These are phyloP conservation scores for Chelmon rostratus DNA, from an alignment of 2,797 vertebrate genomes.

Conservation along the genomic window DNA sequence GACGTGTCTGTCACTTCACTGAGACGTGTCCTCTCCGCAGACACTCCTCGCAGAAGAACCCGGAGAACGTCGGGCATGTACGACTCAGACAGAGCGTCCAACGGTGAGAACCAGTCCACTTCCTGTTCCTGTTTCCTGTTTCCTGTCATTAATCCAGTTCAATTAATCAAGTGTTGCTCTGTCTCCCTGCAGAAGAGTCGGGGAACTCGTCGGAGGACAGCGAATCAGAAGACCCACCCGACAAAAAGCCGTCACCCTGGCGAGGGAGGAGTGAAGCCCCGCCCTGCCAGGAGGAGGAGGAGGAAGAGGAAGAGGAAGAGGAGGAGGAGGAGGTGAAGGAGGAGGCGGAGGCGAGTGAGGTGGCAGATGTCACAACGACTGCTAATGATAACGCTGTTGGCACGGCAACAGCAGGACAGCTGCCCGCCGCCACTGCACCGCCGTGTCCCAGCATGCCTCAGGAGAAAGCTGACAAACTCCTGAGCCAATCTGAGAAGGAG, in stretches of 20 bases:
- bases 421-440: conserved; percentile 39
- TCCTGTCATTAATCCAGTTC: neutral
- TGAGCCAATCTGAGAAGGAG: conserved; percentile 55
- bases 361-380: conserved; percentile 31
- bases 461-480: conserved; percentile 67
- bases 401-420: neutral
- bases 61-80: conserved; percentile 88
- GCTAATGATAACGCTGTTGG: neutral
- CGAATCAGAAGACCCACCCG: conserved; percentile 90
- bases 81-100: conserved; percentile 88
- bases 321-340: conserved; percentile 73
- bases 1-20: no score
- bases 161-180: neutral
- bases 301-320: conserved; percentile 29
- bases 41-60: conserved; percentile 84
- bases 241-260: conserved; percentile 87
- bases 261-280: conserved; percentile 84
- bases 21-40: conserved; percentile 58
- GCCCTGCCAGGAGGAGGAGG: conserved; percentile 84
- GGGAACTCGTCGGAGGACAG: conserved; percentile 93
- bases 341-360: conserved; percentile 81
- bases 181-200: conserved; percentile 85
- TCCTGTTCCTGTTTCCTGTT: conserved; percentile 7
- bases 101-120: conserved; percentile 75
- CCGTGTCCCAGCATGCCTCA: conserved; percentile 83